phyloP scores from a whole-genome alignment of 2,888 invertebrate species.

The Mesopsocus fuscifrons region DNA sequence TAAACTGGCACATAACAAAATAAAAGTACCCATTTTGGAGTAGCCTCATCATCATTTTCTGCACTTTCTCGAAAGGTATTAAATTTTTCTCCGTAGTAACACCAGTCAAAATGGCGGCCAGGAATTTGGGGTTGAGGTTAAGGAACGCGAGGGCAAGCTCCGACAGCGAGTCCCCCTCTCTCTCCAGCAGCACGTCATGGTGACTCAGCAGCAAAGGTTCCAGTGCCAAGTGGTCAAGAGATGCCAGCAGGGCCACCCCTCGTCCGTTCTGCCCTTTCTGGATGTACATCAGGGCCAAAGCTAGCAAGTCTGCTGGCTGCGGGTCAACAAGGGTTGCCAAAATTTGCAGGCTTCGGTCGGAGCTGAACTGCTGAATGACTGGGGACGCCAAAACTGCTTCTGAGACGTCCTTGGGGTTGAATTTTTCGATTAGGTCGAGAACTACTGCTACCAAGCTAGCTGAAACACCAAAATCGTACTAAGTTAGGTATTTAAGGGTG shows the following conservation, averaged over 20 bases:
- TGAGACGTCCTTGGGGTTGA: background rate
- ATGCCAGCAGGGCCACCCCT: background rate
- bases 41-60: background rate
- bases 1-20: too few species aligned
- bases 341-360: background rate
- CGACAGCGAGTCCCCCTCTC: too few species aligned
- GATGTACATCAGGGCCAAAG: conserved; percentile 7
- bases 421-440: background rate
- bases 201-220: too few species aligned
- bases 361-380: background rate
- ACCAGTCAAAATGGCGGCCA: too few species aligned
- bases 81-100: background rate
- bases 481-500: too few species aligned
- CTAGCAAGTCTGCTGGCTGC: background rate
- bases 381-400: background rate
- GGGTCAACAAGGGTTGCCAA: background rate
- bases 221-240: too few species aligned
- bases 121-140: too few species aligned
- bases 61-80: too few species aligned
- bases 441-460: background rate
- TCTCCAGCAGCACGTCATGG: too few species aligned
- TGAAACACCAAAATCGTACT: too few species aligned
- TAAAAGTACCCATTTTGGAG: too few species aligned
- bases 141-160: too few species aligned
- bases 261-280: background rate